Evolutionary conservation across 2,888 invertebrate species (phyloP).

Genomic region (Drosophila antonietae): DNA sequence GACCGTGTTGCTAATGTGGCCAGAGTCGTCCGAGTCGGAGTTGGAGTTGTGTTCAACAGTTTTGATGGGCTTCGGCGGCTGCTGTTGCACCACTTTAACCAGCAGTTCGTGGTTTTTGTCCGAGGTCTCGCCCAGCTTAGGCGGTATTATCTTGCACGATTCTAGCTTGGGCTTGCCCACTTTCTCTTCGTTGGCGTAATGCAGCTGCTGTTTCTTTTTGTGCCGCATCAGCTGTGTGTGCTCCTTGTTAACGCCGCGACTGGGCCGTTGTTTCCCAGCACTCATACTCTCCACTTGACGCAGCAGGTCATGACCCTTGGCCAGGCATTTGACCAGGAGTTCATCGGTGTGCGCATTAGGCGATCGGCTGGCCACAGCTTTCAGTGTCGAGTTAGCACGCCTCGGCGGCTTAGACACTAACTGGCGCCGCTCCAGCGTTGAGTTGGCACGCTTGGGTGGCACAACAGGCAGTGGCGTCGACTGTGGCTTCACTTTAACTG

Average conservation of each 20-base stretch:
- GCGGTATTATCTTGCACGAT: conserved; percentile 83
- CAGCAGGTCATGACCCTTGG: conserved; percentile 83
- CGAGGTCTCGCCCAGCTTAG: conserved; percentile 81
- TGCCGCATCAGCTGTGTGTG: conserved; percentile 45
- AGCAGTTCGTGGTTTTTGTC: conserved; percentile 82
- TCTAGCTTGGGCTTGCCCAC: conserved; percentile 78
- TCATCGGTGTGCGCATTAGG: conserved; percentile 76
- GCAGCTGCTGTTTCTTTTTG: conserved; percentile 58
- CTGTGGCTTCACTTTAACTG: conserved; percentile 21
- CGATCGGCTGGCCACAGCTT: conserved; percentile 19
- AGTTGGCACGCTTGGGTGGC: conserved; percentile 62
- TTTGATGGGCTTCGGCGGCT: conserved; percentile 26
- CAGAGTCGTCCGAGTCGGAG: conserved; percentile 91
- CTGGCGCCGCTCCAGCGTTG: conserved; percentile 62
- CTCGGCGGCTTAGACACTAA: conserved; percentile 38
- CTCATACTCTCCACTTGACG: conserved; percentile 82
- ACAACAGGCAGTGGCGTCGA: not conserved
- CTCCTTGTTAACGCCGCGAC: conserved; percentile 59
- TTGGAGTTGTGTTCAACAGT: conserved; percentile 44
- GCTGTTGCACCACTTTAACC: conserved; percentile 79
- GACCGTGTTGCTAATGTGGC: conserved; percentile 89
- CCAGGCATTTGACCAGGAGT: conserved; percentile 83
- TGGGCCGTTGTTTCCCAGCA: conserved; percentile 26
- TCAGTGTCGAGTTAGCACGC: conserved; percentile 56
- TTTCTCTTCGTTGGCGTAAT: conserved; percentile 82